Base-by-base conservation (phyloP, 2,113 vertebrate species). In the Myotis davidii region DNA sequence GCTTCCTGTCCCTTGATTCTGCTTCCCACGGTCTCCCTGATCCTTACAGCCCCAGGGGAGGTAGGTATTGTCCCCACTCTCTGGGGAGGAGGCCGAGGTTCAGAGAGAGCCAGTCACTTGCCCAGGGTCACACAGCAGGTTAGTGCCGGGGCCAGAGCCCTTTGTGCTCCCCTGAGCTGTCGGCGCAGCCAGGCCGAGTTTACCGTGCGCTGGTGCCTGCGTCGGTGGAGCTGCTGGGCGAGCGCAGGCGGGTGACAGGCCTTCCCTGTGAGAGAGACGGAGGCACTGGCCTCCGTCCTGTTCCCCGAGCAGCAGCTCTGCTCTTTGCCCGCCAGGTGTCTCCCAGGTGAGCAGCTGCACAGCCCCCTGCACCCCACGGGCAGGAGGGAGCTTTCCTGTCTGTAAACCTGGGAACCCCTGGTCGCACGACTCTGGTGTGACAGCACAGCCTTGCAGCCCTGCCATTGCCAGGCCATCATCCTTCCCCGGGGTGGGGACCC, bases 171-270 rank as follows among this genome's bases (percentile, higher is more conserved):
- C 56, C 65, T 6, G 50, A 81, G 83, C 86, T 42, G 45, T 76
- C 5, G 0, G 4, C 3, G 2, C 1, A 3, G 64, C 74, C 9
- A 20, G 42, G 17, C 61, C 4, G 39, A 29, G 64, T 21, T 6
- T 0, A 5, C n/a, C 0, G 6, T 20, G 61, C 18, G 54, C 54
- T 20, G 54, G 64, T 1, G 0, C 50, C 81, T 84, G 37, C 54
- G 65, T 59, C 3, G 0, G 9, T 9, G 72, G 72, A 11, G 76
- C 34, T 74, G 34, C 56, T 9, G 12, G 65, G 83, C 0, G 6
- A 9, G 34, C 0, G 0, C 16, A 52, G 39, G 25, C 23, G 4
- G 2, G 1, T 1, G 5, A 21, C 48, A 0, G 0, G 34, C 14
- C 18, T 72, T 39, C 45, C 70, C n/a, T 0, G 16, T 13, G 72